A percentile compares a stretch with the other conserved stretches of the same genome.
These are phyloP conservation scores for Drosophila punjabiensis DNA, from an alignment of 1,140 invertebrate genomes.

Conservation along the genomic window DNA sequence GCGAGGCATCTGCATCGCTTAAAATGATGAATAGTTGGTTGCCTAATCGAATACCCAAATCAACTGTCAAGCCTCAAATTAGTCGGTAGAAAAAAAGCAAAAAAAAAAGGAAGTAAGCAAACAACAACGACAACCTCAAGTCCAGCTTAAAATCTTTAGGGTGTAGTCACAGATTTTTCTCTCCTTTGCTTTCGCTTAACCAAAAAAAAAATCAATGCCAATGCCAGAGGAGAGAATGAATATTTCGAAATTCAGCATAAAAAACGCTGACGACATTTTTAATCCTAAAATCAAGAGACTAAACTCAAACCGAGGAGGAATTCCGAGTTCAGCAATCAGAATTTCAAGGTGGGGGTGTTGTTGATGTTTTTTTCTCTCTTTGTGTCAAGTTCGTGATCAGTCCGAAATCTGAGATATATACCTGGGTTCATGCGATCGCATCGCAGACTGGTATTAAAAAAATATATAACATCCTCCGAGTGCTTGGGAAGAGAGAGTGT, in stretches of 20 bases:
- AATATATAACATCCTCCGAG: constrained; percentile 43
- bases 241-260: constrained; percentile 69
- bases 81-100: constrained; percentile 31
- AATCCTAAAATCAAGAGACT: constrained; percentile 81
- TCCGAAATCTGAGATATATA: constrained; percentile 52
- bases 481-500: constrained; percentile 12
- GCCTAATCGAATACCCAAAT: constrained; percentile 69
- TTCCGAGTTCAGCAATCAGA: constrained; percentile 5
- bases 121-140: constrained; percentile 16
- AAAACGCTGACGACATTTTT: constrained; percentile 82
- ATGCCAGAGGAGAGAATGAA: constrained; percentile 25
- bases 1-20: constrained; percentile 24
- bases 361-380: neutral
- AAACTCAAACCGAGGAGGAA: constrained; percentile 37
- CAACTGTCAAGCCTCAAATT: constrained; percentile 68
- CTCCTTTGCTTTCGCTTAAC: constrained; percentile 37
- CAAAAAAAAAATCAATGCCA: constrained; percentile 68
- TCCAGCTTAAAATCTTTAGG: constrained; percentile 11
- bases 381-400: constrained; percentile 39
- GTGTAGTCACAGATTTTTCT: constrained; percentile 30
- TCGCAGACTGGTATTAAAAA: constrained; percentile 57
- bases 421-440: constrained; percentile 74
- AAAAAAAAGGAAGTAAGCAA: neutral
- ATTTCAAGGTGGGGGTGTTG: constrained; percentile 24
- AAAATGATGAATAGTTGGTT: constrained; percentile 57